Evolutionary conservation across 1,140 invertebrate species (phyloP).

Genomic region (Holcopasites calliopsidis): DNA sequence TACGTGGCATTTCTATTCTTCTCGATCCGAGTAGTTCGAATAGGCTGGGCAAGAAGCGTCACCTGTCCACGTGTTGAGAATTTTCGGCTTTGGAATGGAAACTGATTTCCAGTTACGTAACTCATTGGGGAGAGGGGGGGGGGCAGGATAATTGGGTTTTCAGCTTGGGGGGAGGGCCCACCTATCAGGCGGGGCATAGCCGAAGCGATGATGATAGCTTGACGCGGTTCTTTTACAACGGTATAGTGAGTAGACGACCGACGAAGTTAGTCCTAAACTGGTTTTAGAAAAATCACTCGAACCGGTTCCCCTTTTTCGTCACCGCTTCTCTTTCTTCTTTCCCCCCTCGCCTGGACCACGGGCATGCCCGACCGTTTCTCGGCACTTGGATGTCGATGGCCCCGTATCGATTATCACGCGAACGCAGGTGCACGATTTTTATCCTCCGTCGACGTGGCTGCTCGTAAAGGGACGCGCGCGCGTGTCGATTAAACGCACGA

Average conservation of each 20-base stretch:
- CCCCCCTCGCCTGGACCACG: neutral
- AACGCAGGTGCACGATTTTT: conserved; percentile 54
- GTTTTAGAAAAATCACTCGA: conserved; percentile 66
- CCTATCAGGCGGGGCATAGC: neutral
- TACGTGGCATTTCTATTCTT: no score
- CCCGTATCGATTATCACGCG: conserved; percentile 34
- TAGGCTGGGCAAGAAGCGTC: no score
- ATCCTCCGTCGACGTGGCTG: neutral
- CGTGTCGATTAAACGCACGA: conserved; percentile 33
- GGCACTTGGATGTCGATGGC: conserved; percentile 51
- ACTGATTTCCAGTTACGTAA: conserved; percentile 45
- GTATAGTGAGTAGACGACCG: conserved; percentile 69
- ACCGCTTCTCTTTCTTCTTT: conserved; percentile 1
- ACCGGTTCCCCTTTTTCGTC: conserved; percentile 34
- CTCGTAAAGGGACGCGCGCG: conserved; percentile 13
- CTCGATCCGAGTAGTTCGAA: no score
- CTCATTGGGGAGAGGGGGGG: neutral
- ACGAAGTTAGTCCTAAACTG: conserved; percentile 65
- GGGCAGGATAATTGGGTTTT: conserved; percentile 42
- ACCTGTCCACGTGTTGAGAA: no score
- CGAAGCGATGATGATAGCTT: neutral
- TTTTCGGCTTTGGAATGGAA: no score
- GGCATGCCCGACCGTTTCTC: neutral
- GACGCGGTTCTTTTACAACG: conserved; percentile 62
- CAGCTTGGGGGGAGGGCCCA: conserved; percentile 32